Base-by-base conservation (phyloP, 1,140 invertebrate genomes). In the Aphelenchoides besseyi region DNA sequence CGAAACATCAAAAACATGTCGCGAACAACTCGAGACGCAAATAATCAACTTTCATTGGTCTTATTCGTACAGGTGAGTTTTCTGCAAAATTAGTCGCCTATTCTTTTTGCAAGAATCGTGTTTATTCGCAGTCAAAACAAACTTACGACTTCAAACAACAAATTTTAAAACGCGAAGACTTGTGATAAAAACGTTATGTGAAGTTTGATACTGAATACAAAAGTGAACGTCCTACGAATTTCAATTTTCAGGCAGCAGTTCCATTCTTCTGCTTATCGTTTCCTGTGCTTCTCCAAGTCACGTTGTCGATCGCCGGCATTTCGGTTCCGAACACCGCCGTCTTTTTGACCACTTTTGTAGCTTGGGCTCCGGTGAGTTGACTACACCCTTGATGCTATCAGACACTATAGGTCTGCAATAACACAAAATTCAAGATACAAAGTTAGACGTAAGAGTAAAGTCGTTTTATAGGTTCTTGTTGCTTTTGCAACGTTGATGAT, bases 191-290 rank as follows among this genome's bases (percentile, higher is more conserved):
- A n/a, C n/a, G n/a, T n/a, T n/a, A n/a, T n/a, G n/a, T n/a, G n/a
- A n/a, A n/a, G n/a, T n/a, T n/a, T n/a, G n/a, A n/a, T n/a, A n/a
- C n/a, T n/a, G n/a, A n/a, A n/a, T n/a, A n/a, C n/a, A n/a, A n/a
- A n/a, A n/a, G n/a, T n/a, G n/a, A n/a, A n/a, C n/a, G n/a, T n/a
- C n/a, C n/a, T n/a, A n/a, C n/a, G n/a, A n/a, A n/a, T 48, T 48
- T 12, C 41, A 23, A 23, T 23, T 59, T 59, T 8, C 55, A 59
- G 55, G 55, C 55, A 28, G 55, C 55, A 5, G 55, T 59, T 33
- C 55, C 55, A 23, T 59, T 59, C 55, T 28, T 59, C 55, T 59
- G 5, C 5, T 23, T 59, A 8, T 59, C 55, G 18, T 8, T 59
- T 5, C 55, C 55, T 33, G 55, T 59, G 12, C 55, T 59, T 5